Evolutionary conservation across 2,113 vertebrate genomes (phyloP), one percentile per base, ranked within the genome.

Genomic region (Lepus timidus): DNA sequence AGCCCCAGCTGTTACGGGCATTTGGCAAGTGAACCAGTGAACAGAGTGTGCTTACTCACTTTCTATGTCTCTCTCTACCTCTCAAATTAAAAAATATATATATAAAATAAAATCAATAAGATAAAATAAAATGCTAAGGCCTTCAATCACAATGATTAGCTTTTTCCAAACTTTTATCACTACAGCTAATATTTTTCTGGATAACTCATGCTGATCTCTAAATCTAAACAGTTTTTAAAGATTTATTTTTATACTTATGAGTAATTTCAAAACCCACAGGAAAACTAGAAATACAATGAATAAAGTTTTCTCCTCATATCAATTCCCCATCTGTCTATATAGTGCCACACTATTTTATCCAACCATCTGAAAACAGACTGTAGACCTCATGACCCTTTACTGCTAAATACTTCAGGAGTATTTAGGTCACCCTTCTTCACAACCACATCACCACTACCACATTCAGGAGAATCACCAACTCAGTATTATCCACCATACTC

Each of bases 351-450:
- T 39, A n/a, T 81, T 64, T 91, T 65, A 78, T n/a, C 64, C 82
- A 87, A 64, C 52, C 19, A 87, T 71, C 90, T 90, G 36, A 93
- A 94, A 86, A 64, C 16, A 90, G 44, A 65, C 33, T 86, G 20
- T 17, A 62, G 62, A 71, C 12, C 62, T 31, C n/a, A 78, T 33
- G 55, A 17, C 55, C 67, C 51, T 49, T 65, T 10, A 70, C 68
- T 64, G n/a, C 80, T 81, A 76, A 80, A 88, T n/a, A 71, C 68
- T 33, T 80, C 29, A 44, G 39, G 44, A 44, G 44, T 44, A 49
- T 5, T 36, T 39, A 65, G 16, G 73, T 68, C 52, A 65, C 55
- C 25, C 33, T 82, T 39, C 62, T 76, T 80, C 27, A 27, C 20
- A 86, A n/a, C 64, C 36, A 52, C 36, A 62, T 29, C 75, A 65